These are phyloP conservation scores for Apis laboriosa DNA, from an alignment of 1,140 invertebrate genomes.

Conservation along the genomic window DNA sequence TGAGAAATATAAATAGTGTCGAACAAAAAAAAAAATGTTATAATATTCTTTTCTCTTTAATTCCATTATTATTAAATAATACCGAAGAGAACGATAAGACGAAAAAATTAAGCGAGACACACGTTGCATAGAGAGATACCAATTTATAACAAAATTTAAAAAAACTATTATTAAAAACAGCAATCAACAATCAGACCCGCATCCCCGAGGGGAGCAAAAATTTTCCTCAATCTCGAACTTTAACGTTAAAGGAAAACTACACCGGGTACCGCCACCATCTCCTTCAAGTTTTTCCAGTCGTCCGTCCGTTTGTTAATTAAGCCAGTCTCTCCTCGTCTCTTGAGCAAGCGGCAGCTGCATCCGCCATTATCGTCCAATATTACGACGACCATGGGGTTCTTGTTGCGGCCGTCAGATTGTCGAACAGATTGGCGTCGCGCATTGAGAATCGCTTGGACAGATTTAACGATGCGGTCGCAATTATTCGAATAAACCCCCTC, in stretches of 20 bases:
- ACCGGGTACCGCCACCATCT: background rate
- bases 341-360: constrained; percentile 16
- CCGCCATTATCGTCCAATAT: constrained; percentile 43
- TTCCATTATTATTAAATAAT: no score
- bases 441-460: background rate
- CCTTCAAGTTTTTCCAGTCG: constrained; percentile 31
- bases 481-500: background rate
- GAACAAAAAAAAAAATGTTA: no score
- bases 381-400: constrained; percentile 15
- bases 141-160: no score
- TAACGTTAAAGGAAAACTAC: constrained; percentile 33
- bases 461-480: background rate
- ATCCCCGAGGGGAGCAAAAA: background rate
- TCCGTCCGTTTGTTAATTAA: constrained; percentile 42
- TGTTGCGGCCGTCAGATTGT: constrained; percentile 18
- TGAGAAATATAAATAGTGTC: no score
- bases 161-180: no score
- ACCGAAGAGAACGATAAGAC: no score
- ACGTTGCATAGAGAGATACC: no score
- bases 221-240: background rate
- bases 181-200: no score
- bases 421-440: constrained; percentile 7
- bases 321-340: constrained; percentile 10
- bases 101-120: no score
- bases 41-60: no score